Percentiles rank a stretch among this genome's conserved stretches.
These are phyloP conservation scores for Pygocentrus nattereri DNA, from an alignment of 2,797 vertebrate genomes.

Conservation along the genomic window DNA sequence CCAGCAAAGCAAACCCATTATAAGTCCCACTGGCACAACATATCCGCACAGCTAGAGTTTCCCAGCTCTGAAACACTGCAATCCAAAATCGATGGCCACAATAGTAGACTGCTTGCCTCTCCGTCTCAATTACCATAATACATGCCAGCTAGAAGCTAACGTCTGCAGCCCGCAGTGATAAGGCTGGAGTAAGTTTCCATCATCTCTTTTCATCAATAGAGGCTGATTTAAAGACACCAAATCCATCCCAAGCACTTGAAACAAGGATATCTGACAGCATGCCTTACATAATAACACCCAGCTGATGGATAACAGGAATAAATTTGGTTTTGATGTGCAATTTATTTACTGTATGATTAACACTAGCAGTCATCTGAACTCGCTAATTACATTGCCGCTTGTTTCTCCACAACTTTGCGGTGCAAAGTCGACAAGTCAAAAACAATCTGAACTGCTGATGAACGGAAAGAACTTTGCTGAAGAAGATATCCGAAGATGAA, in stretches of 20 bases:
- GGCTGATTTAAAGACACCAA: background rate
- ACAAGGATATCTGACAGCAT: background rate
- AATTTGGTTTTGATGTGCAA: background rate
- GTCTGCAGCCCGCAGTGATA: conserved; percentile 62
- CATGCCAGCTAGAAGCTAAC: conserved; percentile 66
- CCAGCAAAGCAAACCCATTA: conserved; percentile 73
- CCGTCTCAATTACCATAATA: conserved; percentile 70
- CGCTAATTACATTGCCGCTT: background rate
- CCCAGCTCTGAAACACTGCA: conserved; percentile 76
- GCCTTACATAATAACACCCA: background rate
- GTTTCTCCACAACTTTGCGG: background rate
- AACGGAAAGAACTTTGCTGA: background rate
- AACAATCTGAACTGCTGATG: background rate
- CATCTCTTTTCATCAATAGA: conserved; percentile 59
- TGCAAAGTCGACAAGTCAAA: background rate
- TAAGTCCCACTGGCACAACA: conserved; percentile 68
- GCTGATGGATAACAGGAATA: background rate
- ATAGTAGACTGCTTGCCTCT: conserved; percentile 65
- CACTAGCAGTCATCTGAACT: background rate
- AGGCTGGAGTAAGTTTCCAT: conserved; percentile 63
- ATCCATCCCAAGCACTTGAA: background rate
- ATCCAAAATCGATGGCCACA: conserved; percentile 71
- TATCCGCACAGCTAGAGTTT: conserved; percentile 69
- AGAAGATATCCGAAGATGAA: background rate
- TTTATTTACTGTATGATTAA: background rate